Percentiles rank a stretch among this genome's conserved stretches.
Conservation (phyloP, 2,888 invertebrate species). For the Yponomeuta malinellus region DNA sequence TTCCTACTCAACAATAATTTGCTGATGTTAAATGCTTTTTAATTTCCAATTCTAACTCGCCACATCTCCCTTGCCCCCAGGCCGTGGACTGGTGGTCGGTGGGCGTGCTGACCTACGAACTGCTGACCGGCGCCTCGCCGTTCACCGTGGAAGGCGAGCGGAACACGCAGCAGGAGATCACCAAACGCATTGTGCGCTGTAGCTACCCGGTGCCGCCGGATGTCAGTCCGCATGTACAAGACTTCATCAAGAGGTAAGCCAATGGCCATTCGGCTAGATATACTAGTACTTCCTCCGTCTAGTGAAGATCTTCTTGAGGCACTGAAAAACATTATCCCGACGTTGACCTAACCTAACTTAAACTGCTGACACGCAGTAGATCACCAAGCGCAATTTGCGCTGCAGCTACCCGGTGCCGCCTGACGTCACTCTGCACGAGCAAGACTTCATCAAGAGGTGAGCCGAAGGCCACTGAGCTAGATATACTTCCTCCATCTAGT, state of each 20-base stretch:
- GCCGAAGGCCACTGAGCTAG: slow-evolving; percentile 18
- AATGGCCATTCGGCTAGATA: not conserved
- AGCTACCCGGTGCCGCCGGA: slow-evolving; percentile 92
- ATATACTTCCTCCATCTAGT: no score
- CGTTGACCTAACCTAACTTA: slow-evolving; percentile 15
- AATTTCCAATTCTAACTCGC: slow-evolving; percentile 9
- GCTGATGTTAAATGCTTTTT: no score
- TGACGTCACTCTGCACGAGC: slow-evolving; percentile 80
- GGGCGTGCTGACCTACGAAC: slow-evolving; percentile 96
- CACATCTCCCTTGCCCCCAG: slow-evolving; percentile 64
- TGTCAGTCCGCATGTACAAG: slow-evolving; percentile 80
- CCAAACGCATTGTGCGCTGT: slow-evolving; percentile 89
- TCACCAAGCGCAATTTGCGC: slow-evolving; percentile 89
- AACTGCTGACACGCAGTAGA: slow-evolving; percentile 92
- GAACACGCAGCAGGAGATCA: slow-evolving; percentile 96
- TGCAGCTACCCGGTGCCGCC: slow-evolving; percentile 93
- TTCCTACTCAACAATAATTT: no score
- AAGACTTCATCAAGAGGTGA: slow-evolving; percentile 79
- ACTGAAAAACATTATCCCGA: no score
- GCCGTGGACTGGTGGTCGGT: slow-evolving; percentile 99
- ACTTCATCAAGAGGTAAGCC: slow-evolving; percentile 76
- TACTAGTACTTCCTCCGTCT: no score
- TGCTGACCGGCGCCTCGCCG: slow-evolving; percentile 96
- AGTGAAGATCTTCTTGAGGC: no score
- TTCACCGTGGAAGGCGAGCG: slow-evolving; percentile 97